A percentile compares a stretch with the other conserved stretches of the same genome.
phyloP scores from a whole-genome alignment of 2,888 invertebrate species.

The Elysia crispata region DNA sequence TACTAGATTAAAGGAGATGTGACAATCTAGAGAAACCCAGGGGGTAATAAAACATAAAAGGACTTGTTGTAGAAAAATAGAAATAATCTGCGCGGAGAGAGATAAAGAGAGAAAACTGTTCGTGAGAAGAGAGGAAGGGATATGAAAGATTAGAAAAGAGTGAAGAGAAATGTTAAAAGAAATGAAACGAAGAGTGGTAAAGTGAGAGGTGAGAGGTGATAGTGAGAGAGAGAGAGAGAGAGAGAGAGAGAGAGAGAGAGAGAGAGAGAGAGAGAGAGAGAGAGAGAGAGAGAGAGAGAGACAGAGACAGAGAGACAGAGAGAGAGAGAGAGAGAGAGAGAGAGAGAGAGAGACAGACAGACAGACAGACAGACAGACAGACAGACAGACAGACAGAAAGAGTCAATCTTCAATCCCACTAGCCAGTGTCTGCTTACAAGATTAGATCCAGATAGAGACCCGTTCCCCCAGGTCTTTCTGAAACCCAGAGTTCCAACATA shows the following conservation, averaged over 20 bases:
- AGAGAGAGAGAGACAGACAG: slow-evolving; percentile 22
- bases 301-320: slow-evolving; percentile 11
- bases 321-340: slow-evolving; percentile 27
- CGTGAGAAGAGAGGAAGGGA: too few species aligned
- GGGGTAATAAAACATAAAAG: too few species aligned
- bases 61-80: too few species aligned
- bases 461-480: slow-evolving; percentile 3
- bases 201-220: background rate
- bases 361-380: slow-evolving; percentile 16
- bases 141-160: slow-evolving; percentile 2
- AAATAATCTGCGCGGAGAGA: too few species aligned
- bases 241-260: background rate
- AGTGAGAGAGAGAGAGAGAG: background rate
- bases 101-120: too few species aligned
- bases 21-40: too few species aligned
- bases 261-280: background rate
- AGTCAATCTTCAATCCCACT: background rate
- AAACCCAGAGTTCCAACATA: slow-evolving; percentile 3
- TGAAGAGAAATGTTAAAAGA: background rate
- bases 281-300: slow-evolving; percentile 26
- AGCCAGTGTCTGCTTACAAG: background rate
- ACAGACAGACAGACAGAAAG: slow-evolving; percentile 1
- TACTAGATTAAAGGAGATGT: too few species aligned
- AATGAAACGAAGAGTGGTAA: background rate
- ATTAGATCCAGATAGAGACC: background rate